These are phyloP conservation scores for Dorcus hopei DNA, from an alignment of 2,888 invertebrate species.

Conservation along the genomic window DNA sequence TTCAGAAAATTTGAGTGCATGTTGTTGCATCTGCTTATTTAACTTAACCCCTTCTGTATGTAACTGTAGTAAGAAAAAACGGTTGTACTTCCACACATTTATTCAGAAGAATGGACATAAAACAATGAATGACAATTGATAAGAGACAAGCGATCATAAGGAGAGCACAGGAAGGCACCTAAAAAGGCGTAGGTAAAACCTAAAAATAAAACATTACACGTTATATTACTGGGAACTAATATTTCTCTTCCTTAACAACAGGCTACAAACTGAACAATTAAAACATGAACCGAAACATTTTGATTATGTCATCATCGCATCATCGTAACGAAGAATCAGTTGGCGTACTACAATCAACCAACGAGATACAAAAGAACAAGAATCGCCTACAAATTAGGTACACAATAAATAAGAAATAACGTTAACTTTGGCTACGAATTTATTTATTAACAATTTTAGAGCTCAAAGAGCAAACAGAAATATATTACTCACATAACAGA, in stretches of 20 bases:
- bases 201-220: conserved; percentile 4
- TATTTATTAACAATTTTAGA: conserved; percentile 27
- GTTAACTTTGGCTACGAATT: conserved; percentile 48
- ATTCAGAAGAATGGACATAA: conserved; percentile 40
- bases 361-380: no score
- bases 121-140: conserved; percentile 29
- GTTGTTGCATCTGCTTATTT: no score
- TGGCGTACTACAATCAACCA: no score
- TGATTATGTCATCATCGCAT: no score
- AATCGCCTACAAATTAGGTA: no score
- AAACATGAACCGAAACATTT: no score
- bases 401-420: conserved; percentile 42
- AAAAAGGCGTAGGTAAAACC: conserved; percentile 33
- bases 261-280: no score
- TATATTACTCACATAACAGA: conserved; percentile 19
- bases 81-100: conserved; percentile 41
- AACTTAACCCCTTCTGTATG: not conserved
- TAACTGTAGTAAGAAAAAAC: conserved; percentile 4
- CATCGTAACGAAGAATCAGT: no score
- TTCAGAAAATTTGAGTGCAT: no score
- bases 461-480: conserved; percentile 29
- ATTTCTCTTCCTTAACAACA: not conserved
- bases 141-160: conserved; percentile 29
- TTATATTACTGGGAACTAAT: not conserved
- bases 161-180: conserved; percentile 38